These are phyloP conservation scores for Chloropsis cyanopogon DNA, from an alignment of 2,113 vertebrate species.

Conservation along the genomic window DNA sequence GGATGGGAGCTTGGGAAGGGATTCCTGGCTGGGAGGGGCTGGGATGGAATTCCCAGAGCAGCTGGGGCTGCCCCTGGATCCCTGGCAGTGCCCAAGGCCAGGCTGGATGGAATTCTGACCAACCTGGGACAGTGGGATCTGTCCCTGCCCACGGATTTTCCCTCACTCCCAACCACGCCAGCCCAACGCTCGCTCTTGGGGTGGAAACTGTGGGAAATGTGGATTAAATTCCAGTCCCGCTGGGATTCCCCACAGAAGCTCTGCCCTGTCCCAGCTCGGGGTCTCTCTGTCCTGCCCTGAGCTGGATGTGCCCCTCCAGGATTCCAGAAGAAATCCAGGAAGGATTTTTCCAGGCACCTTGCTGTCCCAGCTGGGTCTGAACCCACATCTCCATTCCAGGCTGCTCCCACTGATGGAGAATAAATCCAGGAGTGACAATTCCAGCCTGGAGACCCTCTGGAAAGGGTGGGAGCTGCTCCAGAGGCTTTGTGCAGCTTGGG, in stretches of 20 bases:
- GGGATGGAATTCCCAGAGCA: neutral
- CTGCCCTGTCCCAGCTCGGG: neutral
- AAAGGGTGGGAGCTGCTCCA: neutral
- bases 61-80: neutral
- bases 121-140: accelerated
- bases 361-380: neutral
- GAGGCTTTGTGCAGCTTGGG: neutral
- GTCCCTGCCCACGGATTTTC: neutral
- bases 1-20: neutral
- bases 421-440: neutral
- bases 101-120: neutral
- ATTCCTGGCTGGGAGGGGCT: neutral
- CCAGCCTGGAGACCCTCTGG: neutral
- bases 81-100: neutral
- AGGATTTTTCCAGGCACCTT: neutral
- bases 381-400: neutral
- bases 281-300: neutral
- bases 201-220: accelerated
- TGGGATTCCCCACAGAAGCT: neutral
- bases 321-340: neutral
- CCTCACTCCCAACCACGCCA: neutral
- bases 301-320: accelerated
- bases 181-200: accelerated
- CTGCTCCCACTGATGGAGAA: accelerated
- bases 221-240: neutral